These are phyloP conservation scores for Cercopithecus mona DNA, from an alignment of 2,113 vertebrate genomes.

Conservation along the genomic window DNA sequence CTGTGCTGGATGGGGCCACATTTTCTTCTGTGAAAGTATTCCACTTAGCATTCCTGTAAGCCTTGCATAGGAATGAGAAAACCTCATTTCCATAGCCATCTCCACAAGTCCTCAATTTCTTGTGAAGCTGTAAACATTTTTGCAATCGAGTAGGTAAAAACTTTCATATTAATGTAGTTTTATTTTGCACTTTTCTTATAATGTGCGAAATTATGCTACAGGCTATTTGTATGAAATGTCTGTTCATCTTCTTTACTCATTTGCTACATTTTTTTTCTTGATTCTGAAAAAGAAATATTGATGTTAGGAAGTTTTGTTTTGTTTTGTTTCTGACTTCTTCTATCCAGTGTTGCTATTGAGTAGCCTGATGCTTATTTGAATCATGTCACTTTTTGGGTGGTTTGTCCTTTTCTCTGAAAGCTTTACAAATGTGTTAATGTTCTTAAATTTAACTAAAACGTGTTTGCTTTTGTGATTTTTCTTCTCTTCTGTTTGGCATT, in stretches of 20 bases:
- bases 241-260: background rate
- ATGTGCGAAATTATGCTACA: background rate
- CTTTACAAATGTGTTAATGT: background rate
- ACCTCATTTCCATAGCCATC: background rate
- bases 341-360: background rate
- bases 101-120: background rate
- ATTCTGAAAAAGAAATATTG: background rate
- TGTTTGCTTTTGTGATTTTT: background rate
- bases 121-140: background rate
- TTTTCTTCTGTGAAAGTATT: background rate
- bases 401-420: background rate
- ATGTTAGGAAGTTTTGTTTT: background rate
- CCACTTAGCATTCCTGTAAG: background rate
- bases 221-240: background rate
- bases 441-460: background rate
- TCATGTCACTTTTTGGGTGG: background rate
- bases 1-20: fast-evolving
- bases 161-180: background rate
- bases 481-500: background rate
- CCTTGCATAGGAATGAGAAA: background rate
- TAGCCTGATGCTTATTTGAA: background rate
- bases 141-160: background rate
- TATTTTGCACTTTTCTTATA: background rate
- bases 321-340: background rate
- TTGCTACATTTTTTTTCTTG: background rate